Evolutionary conservation across 2,888 invertebrate genomes (phyloP).

Genomic region (Panorpa germanica): DNA sequence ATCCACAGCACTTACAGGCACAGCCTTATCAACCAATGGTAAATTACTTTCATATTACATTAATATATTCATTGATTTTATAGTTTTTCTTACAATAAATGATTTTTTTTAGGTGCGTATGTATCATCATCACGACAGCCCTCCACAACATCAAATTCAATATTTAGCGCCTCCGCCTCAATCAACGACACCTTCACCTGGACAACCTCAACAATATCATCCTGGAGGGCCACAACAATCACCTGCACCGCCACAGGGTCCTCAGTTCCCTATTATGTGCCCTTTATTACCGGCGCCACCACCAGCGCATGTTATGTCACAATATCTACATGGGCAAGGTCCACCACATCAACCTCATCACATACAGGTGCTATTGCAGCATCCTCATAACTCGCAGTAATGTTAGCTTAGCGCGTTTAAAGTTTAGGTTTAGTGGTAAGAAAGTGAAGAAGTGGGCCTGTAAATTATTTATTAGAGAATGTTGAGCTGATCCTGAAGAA

Average conservation of each 20-base stretch:
- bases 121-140: slow-evolving; percentile 40
- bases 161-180: slow-evolving; percentile 34
- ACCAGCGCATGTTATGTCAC: slow-evolving; percentile 20
- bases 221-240: slow-evolving; percentile 37
- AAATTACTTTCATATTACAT: slow-evolving; percentile 19
- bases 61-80: slow-evolving; percentile 17
- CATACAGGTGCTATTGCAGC: slow-evolving; percentile 23
- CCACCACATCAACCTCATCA: slow-evolving; percentile 21
- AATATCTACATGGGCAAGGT: slow-evolving; percentile 21
- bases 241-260: slow-evolving; percentile 36
- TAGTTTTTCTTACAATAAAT: slow-evolving; percentile 2
- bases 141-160: slow-evolving; percentile 29
- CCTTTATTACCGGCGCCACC: slow-evolving; percentile 29
- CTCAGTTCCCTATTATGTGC: slow-evolving; percentile 37
- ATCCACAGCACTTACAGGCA: slow-evolving; percentile 28
- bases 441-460: too few species aligned
- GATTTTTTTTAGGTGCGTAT: slow-evolving; percentile 34
- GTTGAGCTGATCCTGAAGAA: too few species aligned
- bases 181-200: slow-evolving; percentile 32
- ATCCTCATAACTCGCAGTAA: too few species aligned
- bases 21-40: slow-evolving; percentile 30
- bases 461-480: too few species aligned
- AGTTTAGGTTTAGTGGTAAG: too few species aligned
- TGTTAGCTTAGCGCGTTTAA: too few species aligned
- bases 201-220: slow-evolving; percentile 33